Base-by-base conservation (phyloP, 2,113 vertebrate genomes). In the Cathartes aura region DNA sequence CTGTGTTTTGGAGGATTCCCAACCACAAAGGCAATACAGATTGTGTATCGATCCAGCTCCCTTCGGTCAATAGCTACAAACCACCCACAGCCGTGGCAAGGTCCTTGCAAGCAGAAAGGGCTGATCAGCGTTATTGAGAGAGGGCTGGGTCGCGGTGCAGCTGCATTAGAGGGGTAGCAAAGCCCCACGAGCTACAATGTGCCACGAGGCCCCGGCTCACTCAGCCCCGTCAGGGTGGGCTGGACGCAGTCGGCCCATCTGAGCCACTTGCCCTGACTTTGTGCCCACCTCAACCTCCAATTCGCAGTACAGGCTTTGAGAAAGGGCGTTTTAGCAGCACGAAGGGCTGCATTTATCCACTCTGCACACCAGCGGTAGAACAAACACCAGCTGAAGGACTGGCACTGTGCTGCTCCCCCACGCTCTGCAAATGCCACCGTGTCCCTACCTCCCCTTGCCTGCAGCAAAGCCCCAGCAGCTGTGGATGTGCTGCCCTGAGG, bases 131-230 rank as follows among this genome's bases (percentile, higher is more conserved):
- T 5, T 29, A 5, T 2, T n/a, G 45, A 48, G 45, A 89, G 56
- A 66, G 34, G 87, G 36, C 70, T 90, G 66, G 68, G 8, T 2
- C 43, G 47, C 23, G 66, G 5, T 34, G 36, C 48, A 87, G 38
- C 36, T 40, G n/a, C 2, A 0, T 14, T 8, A 20, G 53, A 56
- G 27, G 30, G 11, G 18, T 11, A 74, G 22, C 9, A 29, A 66
- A 85, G 36, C 34, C 55, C 17, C 32, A 5, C 0, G 1, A 58
- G 18, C 30, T 8, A 17, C 29, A 8, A 2, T 1, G 32, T 45
- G 47, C 47, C 34, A 18, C 5, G 27, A 66, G 15, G 34, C 43
- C 45, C 36, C 10, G 12, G 29, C 15, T 56, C 42, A 92, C 70
- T 40, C 71, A 63, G 63, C 34, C 72, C 38, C 8, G 0, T 1